These are phyloP conservation scores for Chrysolina oricalcia DNA, from an alignment of 2,888 invertebrate species.

Conservation along the genomic window DNA sequence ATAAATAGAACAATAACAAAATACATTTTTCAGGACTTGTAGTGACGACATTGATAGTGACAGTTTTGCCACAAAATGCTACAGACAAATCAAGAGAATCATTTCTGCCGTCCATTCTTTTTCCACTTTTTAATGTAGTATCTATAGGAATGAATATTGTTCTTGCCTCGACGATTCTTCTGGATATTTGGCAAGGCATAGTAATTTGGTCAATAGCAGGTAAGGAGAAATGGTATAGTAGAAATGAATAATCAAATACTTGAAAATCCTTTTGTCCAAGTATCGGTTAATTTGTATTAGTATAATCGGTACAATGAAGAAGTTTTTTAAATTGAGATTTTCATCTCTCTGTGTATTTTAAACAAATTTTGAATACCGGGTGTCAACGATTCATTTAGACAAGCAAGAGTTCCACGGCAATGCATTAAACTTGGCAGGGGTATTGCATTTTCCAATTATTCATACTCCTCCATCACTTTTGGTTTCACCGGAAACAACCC, in stretches of 20 bases:
- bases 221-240: slow-evolving; percentile 59
- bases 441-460: too few species aligned
- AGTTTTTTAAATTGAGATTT: too few species aligned
- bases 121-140: slow-evolving; percentile 71
- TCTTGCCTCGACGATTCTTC: slow-evolving; percentile 75
- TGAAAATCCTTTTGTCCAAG: not conserved
- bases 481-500: too few species aligned
- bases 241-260: not conserved
- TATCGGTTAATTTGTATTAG: too few species aligned
- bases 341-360: too few species aligned
- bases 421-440: too few species aligned
- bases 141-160: slow-evolving; percentile 72
- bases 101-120: slow-evolving; percentile 62
- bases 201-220: slow-evolving; percentile 77
- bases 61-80: slow-evolving; percentile 74
- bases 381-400: too few species aligned
- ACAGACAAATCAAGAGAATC: slow-evolving; percentile 65
- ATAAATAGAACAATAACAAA: too few species aligned
- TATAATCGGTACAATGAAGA: too few species aligned
- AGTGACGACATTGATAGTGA: slow-evolving; percentile 73
- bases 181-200: slow-evolving; percentile 78
- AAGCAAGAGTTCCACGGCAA: too few species aligned
- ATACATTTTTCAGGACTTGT: slow-evolving; percentile 72
- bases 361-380: too few species aligned
- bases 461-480: too few species aligned